Conservation (phyloP, 2,113 vertebrate species). For the Mormyrus lacerda region DNA sequence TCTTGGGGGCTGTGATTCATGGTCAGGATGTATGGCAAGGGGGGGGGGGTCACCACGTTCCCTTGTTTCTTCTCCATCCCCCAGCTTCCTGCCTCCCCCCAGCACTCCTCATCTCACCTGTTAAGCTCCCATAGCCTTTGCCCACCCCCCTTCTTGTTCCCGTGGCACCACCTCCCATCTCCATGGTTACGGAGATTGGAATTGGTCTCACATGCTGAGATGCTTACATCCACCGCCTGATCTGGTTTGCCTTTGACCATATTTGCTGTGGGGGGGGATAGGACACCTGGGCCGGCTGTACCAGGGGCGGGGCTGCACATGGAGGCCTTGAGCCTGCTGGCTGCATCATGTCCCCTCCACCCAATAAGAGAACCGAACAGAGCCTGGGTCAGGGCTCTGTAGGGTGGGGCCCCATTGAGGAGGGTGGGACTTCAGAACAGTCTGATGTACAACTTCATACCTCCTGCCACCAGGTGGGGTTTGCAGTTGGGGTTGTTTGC, state of each 20-base stretch:
- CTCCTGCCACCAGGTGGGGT: not conserved
- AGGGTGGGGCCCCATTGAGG: not conserved
- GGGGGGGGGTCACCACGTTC: slow-evolving; percentile 50
- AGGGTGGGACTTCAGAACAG: not conserved
- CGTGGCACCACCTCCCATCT: slow-evolving; percentile 6
- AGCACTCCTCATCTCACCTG: not conserved
- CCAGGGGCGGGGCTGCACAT: too few relatives aligned
- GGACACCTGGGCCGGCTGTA: too few relatives aligned
- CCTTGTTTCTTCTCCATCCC: slow-evolving; percentile 52
- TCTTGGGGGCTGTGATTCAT: slow-evolving; percentile 22
- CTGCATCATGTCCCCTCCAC: not conserved
- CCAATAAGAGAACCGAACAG: not conserved
- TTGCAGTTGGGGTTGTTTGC: not conserved
- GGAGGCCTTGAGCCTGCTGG: not conserved
- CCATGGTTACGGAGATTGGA: not conserved
- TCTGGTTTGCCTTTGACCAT: too few relatives aligned
- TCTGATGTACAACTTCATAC: not conserved
- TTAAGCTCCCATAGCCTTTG: not conserved
- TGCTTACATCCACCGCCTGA: too few relatives aligned
- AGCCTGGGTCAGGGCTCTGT: not conserved
- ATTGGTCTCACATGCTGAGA: too few relatives aligned
- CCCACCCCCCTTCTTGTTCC: slow-evolving; percentile 23
- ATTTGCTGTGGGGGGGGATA: too few relatives aligned
- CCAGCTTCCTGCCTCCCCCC: slow-evolving; percentile 51
- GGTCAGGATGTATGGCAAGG: slow-evolving; percentile 52